These are phyloP conservation scores for Anseranas semipalmata DNA, from an alignment of 2,113 vertebrate species.

Conservation along the genomic window DNA sequence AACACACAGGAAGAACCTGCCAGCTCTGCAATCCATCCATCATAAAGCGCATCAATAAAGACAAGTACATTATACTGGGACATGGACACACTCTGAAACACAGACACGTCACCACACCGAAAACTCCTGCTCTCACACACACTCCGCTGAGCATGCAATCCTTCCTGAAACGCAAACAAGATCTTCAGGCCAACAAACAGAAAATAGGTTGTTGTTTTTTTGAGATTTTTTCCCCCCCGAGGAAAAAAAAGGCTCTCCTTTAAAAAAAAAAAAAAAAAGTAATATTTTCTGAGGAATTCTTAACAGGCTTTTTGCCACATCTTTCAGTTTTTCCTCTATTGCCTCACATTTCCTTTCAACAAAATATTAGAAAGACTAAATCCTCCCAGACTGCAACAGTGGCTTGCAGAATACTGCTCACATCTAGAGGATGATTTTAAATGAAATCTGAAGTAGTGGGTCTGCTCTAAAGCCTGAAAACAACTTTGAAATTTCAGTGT, in stretches of 20 bases:
- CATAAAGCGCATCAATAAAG: not conserved
- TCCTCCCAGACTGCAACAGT: not conserved
- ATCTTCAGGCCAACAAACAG: not conserved
- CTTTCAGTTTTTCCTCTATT: not conserved
- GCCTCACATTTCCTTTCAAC: not conserved
- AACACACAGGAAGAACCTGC: not conserved
- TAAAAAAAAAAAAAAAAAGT: not conserved
- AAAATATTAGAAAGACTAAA: not conserved
- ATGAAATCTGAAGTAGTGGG: not conserved
- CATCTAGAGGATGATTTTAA: not conserved
- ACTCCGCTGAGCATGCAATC: not conserved
- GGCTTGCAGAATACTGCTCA: not conserved
- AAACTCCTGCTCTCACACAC: not conserved
- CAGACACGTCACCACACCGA: not conserved
- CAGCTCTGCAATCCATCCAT: not conserved
- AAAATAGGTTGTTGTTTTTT: not conserved
- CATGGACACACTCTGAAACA: not conserved
- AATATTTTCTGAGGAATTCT: not conserved
- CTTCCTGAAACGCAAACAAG: conserved; percentile 14
- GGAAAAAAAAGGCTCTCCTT: not conserved
- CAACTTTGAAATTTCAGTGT: conserved; percentile 1
- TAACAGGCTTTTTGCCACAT: not conserved
- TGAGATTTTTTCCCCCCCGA: not conserved
- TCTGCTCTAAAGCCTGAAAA: not conserved
- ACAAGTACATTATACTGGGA: conserved; percentile 28